Evolutionary conservation across 2,888 invertebrate genomes (phyloP).

Genomic region (Allophyes oxyacanthae): DNA sequence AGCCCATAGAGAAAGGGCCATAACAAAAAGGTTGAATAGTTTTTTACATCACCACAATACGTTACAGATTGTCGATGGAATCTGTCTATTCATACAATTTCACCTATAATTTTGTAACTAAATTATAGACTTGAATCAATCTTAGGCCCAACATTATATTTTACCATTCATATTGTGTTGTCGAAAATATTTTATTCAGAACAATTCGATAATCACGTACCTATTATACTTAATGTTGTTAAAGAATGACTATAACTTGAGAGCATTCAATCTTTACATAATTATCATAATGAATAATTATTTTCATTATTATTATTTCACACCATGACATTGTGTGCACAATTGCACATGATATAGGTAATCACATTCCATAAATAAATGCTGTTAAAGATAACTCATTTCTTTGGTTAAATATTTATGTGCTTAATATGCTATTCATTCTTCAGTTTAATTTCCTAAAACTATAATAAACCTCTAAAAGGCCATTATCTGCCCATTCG

Average conservation of each 20-base stretch:
- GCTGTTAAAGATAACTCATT: neutral
- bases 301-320: too few species aligned
- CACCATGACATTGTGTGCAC: too few species aligned
- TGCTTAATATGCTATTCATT: too few species aligned
- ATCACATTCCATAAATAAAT: conserved; percentile 4
- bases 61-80: conserved; percentile 69
- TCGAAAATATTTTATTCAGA: conserved; percentile 22
- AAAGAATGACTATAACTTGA: neutral
- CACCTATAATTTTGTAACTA: conserved; percentile 74
- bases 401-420: conserved; percentile 21
- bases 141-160: conserved; percentile 49
- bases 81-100: conserved; percentile 72
- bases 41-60: conserved; percentile 73
- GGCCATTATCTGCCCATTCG: conserved; percentile 25
- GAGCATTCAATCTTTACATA: too few species aligned
- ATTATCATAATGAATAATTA: too few species aligned
- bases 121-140: conserved; percentile 70
- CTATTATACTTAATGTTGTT: conserved; percentile 1
- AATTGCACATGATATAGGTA: too few species aligned
- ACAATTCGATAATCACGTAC: conserved; percentile 11
- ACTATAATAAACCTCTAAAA: conserved; percentile 15
- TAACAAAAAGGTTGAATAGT: conserved; percentile 60
- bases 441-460: too few species aligned
- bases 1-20: conserved; percentile 76
- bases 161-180: conserved; percentile 30